Evolutionary conservation across 2,888 invertebrate species (phyloP).

Genomic region (Steinernema scapterisci): DNA sequence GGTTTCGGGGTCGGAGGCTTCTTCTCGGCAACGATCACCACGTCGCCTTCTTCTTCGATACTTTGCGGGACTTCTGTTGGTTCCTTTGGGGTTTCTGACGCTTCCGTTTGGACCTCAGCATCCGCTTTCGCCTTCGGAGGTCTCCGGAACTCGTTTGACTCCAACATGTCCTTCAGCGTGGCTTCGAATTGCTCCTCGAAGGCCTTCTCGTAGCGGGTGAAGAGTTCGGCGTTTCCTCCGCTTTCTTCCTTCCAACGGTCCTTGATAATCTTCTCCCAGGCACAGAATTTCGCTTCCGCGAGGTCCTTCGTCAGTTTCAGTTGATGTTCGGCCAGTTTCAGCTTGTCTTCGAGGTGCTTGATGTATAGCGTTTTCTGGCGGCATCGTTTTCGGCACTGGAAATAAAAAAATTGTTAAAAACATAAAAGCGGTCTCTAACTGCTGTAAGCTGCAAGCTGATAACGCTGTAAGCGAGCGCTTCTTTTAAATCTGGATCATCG

Average conservation of each 20-base stretch:
- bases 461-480: too few relatives aligned
- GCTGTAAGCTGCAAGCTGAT: too few relatives aligned
- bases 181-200: constrained; percentile 11
- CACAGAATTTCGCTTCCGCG: not conserved
- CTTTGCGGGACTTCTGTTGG: not conserved
- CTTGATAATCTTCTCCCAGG: constrained; percentile 10
- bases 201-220: not conserved
- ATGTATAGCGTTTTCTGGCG: not conserved
- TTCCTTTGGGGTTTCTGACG: not conserved
- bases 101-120: not conserved
- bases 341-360: not conserved
- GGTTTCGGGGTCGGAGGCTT: not conserved
- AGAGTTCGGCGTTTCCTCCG: not conserved
- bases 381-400: constrained; percentile 5
- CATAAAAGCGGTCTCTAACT: too few relatives aligned
- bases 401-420: not conserved
- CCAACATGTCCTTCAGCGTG: not conserved
- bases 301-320: not conserved
- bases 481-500: too few relatives aligned
- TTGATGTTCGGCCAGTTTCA: not conserved
- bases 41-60: not conserved
- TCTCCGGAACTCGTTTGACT: too few relatives aligned
- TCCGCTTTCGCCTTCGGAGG: not conserved
- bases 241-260: constrained; percentile 10
- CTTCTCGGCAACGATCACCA: not conserved